Evolutionary conservation across 2,113 vertebrate genomes (phyloP).

Genomic region (Anarrhichthys ocellatus): DNA sequence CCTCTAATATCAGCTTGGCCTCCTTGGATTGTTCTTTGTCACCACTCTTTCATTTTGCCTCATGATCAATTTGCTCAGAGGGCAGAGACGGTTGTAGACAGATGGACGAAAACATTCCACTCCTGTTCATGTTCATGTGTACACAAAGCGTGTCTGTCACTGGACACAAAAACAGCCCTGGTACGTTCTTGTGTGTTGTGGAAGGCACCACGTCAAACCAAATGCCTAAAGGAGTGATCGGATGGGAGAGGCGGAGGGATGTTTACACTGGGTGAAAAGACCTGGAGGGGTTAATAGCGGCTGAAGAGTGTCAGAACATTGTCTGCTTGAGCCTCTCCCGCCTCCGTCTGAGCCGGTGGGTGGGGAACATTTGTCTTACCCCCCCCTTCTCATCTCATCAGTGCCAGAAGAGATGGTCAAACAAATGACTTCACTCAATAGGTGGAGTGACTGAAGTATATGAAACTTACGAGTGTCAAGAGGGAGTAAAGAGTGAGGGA

Average conservation of each 20-base stretch:
- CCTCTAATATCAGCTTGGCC: neutral
- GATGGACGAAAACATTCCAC: slow-evolving; percentile 7
- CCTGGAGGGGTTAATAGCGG: slow-evolving; percentile 32
- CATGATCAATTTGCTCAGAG: neutral
- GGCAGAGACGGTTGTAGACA: neutral
- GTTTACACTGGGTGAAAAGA: slow-evolving; percentile 62
- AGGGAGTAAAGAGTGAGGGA: neutral
- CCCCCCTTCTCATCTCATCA: slow-evolving; percentile 1
- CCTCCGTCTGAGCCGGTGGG: slow-evolving; percentile 33
- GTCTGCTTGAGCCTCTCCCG: slow-evolving; percentile 33
- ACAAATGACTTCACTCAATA: slow-evolving; percentile 56
- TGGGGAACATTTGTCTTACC: slow-evolving; percentile 47
- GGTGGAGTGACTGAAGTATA: slow-evolving; percentile 32
- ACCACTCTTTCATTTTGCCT: neutral
- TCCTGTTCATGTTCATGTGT: slow-evolving; percentile 30
- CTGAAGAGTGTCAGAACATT: slow-evolving; percentile 29
- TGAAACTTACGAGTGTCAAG: slow-evolving; percentile 15
- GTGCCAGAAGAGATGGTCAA: slow-evolving; percentile 40
- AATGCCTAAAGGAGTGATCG: slow-evolving; percentile 36
- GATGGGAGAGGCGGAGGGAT: slow-evolving; percentile 34
- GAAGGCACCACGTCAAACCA: slow-evolving; percentile 26
- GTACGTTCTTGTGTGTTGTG: slow-evolving; percentile 19
- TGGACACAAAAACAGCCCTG: slow-evolving; percentile 31
- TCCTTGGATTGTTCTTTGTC: neutral
- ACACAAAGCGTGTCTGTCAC: slow-evolving; percentile 35